A percentile compares a stretch with the other conserved stretches of the same genome.
phyloP scores from a whole-genome alignment of 2,888 invertebrate species.

The Lamellibrachia columna region DNA sequence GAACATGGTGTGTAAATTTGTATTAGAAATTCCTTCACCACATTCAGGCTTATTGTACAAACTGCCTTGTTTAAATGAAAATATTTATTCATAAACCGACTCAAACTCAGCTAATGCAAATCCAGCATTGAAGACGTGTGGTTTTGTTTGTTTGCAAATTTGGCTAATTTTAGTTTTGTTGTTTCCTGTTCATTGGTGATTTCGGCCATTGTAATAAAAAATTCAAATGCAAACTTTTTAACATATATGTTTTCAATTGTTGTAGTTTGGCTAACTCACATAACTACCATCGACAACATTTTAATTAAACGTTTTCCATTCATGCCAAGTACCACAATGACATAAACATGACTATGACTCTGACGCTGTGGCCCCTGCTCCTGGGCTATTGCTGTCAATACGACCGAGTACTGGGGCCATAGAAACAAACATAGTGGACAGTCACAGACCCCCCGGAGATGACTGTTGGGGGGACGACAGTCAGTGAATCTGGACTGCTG shows the following conservation, averaged over 20 bases:
- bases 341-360: background rate
- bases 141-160: background rate
- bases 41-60: no score
- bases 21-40: no score
- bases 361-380: background rate
- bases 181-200: background rate
- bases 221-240: no score
- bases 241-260: background rate
- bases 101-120: no score
- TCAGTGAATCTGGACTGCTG: background rate
- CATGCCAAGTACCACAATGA: background rate
- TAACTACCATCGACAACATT: background rate
- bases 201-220: no score
- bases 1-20: background rate
- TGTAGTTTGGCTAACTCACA: background rate
- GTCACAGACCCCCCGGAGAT: constrained; percentile 4
- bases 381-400: background rate
- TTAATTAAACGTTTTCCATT: background rate
- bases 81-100: no score
- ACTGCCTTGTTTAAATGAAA: no score
- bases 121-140: no score
- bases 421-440: background rate
- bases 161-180: background rate
- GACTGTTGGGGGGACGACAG: background rate
- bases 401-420: background rate